Evolutionary conservation across 2,113 vertebrate species (phyloP), one percentile per base, ranked within the genome.

Genomic region (Madoqua kirkii): DNA sequence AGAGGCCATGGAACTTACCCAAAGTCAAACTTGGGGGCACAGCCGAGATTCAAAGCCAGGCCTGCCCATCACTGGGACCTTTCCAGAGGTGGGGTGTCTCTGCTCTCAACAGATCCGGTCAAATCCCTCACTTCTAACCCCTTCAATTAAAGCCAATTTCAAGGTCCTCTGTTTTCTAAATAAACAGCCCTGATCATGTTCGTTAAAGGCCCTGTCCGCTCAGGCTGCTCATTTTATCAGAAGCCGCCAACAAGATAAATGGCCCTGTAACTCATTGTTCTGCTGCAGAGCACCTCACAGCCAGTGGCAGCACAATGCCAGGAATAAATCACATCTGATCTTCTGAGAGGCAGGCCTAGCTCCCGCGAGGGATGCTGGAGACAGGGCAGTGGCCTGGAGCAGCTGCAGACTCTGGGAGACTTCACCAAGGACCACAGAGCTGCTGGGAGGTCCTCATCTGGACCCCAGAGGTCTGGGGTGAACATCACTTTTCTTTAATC

Each of bases 231-330:
- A 1, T 90, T 84, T 88, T 45, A 85, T 93, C 98, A 89, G 96
- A n/a, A 93, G 93, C 96, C 11, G 78, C 96, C 95, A 89, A 17
- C 36, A 74, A 97, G 97, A 97, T 36, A 67, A 93, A 97, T 64
- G 93, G 91, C 71, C 88, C 83, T 15, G 64, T 50, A 67, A 87
- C 94, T 79, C 15, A 23, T 1, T 74, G 79, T 83, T 54, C 89
- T n/a, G 1, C 74, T 1, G 92, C 50, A 36, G 4, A 84, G 94
- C 88, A 43, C 89, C 95, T 87, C 87, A 0, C 52, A 23, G 83
- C 85, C 3, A 88, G 91, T 15, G 60, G 89, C 83, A 0, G 79
- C n/a, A 1, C 91, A 84, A 87, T 36, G 52, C 96, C 87, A 4
- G 96, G 81, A 91, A 95, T 95, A 79, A 96, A 91, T 97, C 98